Conservation (phyloP, 2,797 vertebrate species). For the Sebastes hubbsi region DNA sequence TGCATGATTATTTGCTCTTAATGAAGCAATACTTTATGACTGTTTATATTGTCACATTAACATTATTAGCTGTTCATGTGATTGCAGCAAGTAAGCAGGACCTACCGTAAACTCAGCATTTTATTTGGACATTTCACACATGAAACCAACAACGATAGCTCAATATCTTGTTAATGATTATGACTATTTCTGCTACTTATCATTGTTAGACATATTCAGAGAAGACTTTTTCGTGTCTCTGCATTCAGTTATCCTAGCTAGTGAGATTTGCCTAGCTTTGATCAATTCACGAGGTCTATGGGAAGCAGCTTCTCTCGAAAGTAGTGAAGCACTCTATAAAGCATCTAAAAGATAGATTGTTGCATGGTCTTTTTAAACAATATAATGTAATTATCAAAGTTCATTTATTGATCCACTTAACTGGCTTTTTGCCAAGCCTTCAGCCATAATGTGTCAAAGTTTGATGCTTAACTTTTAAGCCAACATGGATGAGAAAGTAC, state of each 20-base stretch:
- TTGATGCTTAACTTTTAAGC: not conserved
- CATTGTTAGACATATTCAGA: not conserved
- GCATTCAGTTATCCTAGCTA: too few relatives aligned
- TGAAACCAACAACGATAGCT: not conserved
- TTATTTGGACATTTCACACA: not conserved
- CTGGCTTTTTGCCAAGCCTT: not conserved
- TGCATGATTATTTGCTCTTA: not conserved
- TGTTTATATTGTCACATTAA: not conserved
- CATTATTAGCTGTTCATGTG: not conserved
- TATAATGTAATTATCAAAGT: not conserved
- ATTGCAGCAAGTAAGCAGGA: not conserved
- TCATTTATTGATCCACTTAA: not conserved
- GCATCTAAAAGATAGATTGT: not conserved
- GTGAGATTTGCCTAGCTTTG: too few relatives aligned
- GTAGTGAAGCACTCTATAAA: not conserved
- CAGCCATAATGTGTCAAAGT: not conserved
- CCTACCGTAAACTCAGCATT: not conserved
- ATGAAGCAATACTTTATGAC: not conserved
- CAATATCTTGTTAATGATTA: not conserved
- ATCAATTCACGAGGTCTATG: too few relatives aligned
- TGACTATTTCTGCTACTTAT: not conserved
- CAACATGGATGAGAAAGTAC: not conserved
- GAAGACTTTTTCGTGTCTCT: not conserved
- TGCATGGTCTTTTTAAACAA: not conserved
- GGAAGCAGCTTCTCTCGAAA: too few relatives aligned